Base-by-base conservation (phyloP, 2,113 vertebrate species). In the Psophia crepitans region DNA sequence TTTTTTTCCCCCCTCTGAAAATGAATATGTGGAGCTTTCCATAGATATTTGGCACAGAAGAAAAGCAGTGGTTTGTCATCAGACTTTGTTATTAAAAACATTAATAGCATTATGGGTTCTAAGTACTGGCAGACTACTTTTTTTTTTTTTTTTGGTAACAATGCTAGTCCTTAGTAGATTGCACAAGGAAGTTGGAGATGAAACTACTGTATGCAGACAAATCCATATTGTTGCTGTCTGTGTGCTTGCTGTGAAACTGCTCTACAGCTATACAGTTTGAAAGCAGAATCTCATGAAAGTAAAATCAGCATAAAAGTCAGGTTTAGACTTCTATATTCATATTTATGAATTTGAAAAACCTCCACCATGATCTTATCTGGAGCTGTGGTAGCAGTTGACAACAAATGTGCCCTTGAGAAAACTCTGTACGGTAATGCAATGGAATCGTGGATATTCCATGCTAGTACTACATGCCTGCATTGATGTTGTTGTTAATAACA, bases 391-490 rank as follows among this genome's bases (percentile, higher is more conserved):
- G 87, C 85, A 91, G 91, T 39, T 97, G 97, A 97, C 97, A 97
- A 97, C 96, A 97, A 97, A 97, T 96, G 93, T 97, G 97, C 96
- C 97, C 97, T 97, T 97, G 97, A 97, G 95, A 97, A 97, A 95
- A 74, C 53, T 58, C 39, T 90, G 53, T 77, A 73, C 5, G 0
- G 56, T 76, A 95, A 69, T 51, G 84, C 79, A 93, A 39, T 63
- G 73, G 90, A 96, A 83, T 88, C 0, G 8, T 66, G 84, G 92
- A 57, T 96, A 80, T 91, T 83, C 63, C 44, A 51, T 94, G 49
- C 82, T 78, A 85, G 46, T 93, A 30, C 56, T 74, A 61, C 79
- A 74, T 80, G 70, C 65, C 84, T 89, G 39, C 84, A 75, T 71
- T 51, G 41, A 63, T 94, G 51, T 66, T 92, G 35, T 83, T 97